A percentile compares a stretch with the other conserved stretches of the same genome.
Evolutionary conservation across 1,140 invertebrate genomes (phyloP).

Genomic region (Linepithema humile): DNA sequence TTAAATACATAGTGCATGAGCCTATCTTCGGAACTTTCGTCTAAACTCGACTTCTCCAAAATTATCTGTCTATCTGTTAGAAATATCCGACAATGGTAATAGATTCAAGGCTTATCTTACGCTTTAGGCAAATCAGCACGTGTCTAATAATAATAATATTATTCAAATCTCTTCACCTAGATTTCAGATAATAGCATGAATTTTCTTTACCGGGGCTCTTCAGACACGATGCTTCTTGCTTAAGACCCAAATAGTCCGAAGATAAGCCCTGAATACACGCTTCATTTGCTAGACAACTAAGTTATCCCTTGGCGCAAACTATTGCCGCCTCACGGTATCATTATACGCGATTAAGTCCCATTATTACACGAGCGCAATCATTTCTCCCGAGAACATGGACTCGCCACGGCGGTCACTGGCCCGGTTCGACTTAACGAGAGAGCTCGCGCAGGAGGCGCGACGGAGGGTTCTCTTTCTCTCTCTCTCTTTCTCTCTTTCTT

Average conservation of each 20-base stretch:
- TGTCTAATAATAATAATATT: neutral
- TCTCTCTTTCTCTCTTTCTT: neutral
- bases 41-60: neutral
- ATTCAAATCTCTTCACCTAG: neutral
- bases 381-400: slow-evolving; percentile 12
- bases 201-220: neutral
- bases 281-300: neutral
- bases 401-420: slow-evolving; percentile 29
- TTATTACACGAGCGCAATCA: slow-evolving; percentile 41
- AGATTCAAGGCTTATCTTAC: neutral
- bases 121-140: neutral
- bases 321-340: slow-evolving; percentile 13
- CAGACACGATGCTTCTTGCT: neutral
- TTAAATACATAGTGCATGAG: neutral
- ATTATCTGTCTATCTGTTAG: neutral
- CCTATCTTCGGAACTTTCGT: neutral
- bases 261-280: neutral
- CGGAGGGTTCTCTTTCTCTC: neutral
- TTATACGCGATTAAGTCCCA: slow-evolving; percentile 32
- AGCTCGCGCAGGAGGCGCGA: slow-evolving; percentile 9
- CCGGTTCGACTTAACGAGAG: slow-evolving; percentile 28
- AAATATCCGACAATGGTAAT: neutral
- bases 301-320: slow-evolving; percentile 12
- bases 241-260: neutral
- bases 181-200: neutral